These are phyloP conservation scores for Carassius auratus DNA, from an alignment of 2,113 vertebrate species.

Conservation along the genomic window DNA sequence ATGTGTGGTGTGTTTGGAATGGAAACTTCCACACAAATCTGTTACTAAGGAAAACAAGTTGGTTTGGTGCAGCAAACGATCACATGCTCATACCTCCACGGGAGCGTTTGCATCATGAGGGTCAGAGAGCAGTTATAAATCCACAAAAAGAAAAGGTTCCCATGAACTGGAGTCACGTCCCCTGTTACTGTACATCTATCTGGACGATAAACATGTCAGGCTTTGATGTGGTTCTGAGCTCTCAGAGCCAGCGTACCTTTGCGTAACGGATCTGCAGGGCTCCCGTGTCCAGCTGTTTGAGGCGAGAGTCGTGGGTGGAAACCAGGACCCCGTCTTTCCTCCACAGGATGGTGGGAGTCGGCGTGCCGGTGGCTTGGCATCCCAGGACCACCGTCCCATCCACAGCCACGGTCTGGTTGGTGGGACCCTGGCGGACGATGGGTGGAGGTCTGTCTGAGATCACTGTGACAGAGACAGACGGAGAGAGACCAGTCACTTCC, in stretches of 20 bases:
- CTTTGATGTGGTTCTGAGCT: background rate
- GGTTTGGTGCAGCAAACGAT: background rate
- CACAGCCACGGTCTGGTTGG: slow-evolving; percentile 95
- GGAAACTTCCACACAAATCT: slow-evolving; percentile 28
- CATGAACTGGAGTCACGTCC: slow-evolving; percentile 6
- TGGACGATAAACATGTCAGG: background rate
- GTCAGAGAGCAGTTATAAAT: slow-evolving; percentile 15
- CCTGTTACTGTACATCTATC: background rate
- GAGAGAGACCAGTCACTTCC: background rate
- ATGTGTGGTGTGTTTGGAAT: background rate
- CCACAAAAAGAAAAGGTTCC: background rate
- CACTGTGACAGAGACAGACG: slow-evolving; percentile 72
- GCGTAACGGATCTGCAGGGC: slow-evolving; percentile 92
- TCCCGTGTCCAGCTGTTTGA: slow-evolving; percentile 90
- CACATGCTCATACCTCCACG: background rate
- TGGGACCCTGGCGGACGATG: slow-evolving; percentile 92
- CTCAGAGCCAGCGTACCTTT: slow-evolving; percentile 80
- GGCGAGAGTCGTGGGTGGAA: slow-evolving; percentile 91
- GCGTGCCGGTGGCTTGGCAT: slow-evolving; percentile 86
- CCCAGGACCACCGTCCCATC: slow-evolving; percentile 89
- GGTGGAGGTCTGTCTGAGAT: slow-evolving; percentile 96
- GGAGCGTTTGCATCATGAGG: background rate
- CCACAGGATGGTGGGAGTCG: slow-evolving; percentile 92
- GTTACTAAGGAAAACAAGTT: slow-evolving; percentile 17
- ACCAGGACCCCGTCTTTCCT: slow-evolving; percentile 89